These are phyloP conservation scores for Drosophila bocki DNA, from an alignment of 1,140 invertebrate species.

Conservation along the genomic window DNA sequence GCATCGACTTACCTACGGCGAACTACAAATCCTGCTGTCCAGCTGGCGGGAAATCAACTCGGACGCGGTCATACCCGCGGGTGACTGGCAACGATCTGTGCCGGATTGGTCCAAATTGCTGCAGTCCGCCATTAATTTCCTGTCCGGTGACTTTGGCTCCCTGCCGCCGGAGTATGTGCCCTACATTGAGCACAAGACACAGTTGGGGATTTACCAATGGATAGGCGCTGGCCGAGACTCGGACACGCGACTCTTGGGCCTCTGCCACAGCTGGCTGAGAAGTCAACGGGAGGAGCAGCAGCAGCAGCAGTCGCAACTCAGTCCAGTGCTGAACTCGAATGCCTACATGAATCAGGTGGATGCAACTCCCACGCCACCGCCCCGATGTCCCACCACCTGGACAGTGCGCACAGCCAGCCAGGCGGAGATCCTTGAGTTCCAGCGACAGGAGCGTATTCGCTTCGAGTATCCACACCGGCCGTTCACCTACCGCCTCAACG, in stretches of 20 bases:
- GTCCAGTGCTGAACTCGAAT: conserved; percentile 5
- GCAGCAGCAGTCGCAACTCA: conserved; percentile 1
- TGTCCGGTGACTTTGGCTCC: conserved; percentile 93
- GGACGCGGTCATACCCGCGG: conserved; percentile 86
- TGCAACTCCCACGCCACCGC: conserved; percentile 86
- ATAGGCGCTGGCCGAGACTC: conserved; percentile 97
- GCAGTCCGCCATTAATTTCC: conserved; percentile 93
- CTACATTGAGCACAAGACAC: conserved; percentile 94
- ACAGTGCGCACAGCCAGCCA: conserved; percentile 91
- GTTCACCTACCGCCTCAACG: conserved; percentile 94
- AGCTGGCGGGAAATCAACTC: conserved; percentile 90
- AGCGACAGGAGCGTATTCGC: conserved; percentile 89
- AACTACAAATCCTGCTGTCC: conserved; percentile 91
- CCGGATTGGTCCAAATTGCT: conserved; percentile 92
- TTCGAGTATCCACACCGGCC: conserved; percentile 94
- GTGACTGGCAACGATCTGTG: conserved; percentile 90
- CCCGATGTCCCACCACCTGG: conserved; percentile 91
- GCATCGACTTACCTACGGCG: conserved; percentile 90
- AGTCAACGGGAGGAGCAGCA: conserved; percentile 85
- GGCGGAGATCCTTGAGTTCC: conserved; percentile 92
- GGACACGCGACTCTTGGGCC: conserved; percentile 90
- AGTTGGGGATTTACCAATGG: conserved; percentile 93
- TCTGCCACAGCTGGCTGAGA: conserved; percentile 92
- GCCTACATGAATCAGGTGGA: conserved; percentile 6
- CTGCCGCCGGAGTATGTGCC: conserved; percentile 96